These are phyloP conservation scores for Bambusicola thoracicus DNA, from an alignment of 2,113 vertebrate genomes.

Conservation along the genomic window DNA sequence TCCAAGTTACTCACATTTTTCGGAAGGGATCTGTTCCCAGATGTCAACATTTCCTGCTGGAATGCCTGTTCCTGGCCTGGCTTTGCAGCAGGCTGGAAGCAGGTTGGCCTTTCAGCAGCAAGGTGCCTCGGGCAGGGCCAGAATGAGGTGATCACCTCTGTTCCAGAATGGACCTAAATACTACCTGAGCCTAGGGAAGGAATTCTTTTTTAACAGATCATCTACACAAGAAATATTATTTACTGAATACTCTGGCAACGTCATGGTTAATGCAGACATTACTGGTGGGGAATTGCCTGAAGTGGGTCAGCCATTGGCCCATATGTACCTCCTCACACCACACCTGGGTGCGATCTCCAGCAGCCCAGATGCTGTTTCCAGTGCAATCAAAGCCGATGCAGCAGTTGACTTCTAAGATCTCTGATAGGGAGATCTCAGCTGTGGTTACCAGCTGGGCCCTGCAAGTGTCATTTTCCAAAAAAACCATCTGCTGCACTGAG, in stretches of 20 bases:
- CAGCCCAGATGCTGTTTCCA: slow-evolving; percentile 45
- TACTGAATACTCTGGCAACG: not conserved
- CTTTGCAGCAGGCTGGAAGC: not conserved
- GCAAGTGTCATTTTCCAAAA: slow-evolving; percentile 67
- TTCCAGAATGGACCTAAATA: not conserved
- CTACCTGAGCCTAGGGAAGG: not conserved
- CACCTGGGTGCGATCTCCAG: slow-evolving; percentile 55
- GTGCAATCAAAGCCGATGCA: slow-evolving; percentile 33
- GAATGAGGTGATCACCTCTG: not conserved
- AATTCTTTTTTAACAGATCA: not conserved
- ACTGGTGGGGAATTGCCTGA: not conserved
- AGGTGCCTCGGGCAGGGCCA: not conserved
- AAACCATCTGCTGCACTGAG: slow-evolving; percentile 62
- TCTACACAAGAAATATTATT: not conserved
- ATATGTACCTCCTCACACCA: slow-evolving; percentile 10
- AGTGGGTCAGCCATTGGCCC: not conserved
- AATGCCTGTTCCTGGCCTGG: slow-evolving; percentile 1
- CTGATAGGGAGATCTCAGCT: slow-evolving; percentile 62
- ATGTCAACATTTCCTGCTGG: not conserved
- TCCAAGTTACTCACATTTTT: not conserved
- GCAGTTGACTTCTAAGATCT: slow-evolving; percentile 49
- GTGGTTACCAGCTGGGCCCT: slow-evolving; percentile 69
- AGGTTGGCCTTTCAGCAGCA: not conserved
- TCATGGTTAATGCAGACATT: not conserved
- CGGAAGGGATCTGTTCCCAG: not conserved